phyloP scores from a whole-genome alignment of 2,113 vertebrate species.

The Gnathonemus longibarbis region DNA sequence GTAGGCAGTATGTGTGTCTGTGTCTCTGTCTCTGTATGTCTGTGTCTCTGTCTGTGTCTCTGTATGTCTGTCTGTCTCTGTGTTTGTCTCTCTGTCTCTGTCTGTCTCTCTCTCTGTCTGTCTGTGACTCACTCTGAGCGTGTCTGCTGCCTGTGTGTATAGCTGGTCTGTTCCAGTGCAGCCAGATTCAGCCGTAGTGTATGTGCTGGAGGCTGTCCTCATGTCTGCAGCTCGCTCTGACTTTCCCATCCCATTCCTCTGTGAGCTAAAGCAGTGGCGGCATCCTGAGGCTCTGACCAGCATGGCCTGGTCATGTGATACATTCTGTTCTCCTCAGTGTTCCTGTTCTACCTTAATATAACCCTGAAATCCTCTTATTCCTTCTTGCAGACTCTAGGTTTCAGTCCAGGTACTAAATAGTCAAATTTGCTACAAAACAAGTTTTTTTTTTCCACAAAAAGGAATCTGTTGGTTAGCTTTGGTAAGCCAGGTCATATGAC shows the following conservation, averaged over 20 bases:
- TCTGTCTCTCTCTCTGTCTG: background rate
- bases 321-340: background rate
- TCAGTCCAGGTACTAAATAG: background rate
- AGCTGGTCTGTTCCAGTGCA: background rate
- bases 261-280: background rate
- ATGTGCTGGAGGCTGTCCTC: background rate
- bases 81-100: background rate
- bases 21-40: background rate
- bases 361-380: background rate
- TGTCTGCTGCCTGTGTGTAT: background rate
- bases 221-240: background rate
- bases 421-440: background rate
- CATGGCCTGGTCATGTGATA: background rate
- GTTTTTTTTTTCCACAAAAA: background rate
- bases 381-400: background rate
- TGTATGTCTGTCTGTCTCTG: background rate
- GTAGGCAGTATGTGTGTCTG: background rate
- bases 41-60: too few species aligned
- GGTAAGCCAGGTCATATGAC: background rate
- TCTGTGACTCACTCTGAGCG: background rate
- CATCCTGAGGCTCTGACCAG: background rate
- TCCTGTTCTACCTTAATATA: background rate
- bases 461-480: background rate
- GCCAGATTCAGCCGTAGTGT: background rate
- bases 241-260: background rate